Evolutionary conservation across 2,113 vertebrate species (phyloP).

Genomic region (Plecotus auritus): DNA sequence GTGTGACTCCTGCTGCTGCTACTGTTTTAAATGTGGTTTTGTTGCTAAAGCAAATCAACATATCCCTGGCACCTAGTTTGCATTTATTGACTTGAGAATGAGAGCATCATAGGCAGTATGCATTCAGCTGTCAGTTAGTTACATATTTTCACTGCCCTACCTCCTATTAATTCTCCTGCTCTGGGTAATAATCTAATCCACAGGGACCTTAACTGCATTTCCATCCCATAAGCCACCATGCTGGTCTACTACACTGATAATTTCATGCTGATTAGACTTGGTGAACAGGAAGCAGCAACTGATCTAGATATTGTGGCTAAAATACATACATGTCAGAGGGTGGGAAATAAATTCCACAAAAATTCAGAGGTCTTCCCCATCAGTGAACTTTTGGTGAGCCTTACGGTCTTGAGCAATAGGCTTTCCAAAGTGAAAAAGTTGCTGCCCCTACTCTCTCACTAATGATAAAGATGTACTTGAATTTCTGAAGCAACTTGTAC

Average conservation of each 20-base stretch:
- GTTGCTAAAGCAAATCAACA: not conserved
- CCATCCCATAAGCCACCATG: not conserved
- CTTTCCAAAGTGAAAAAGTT: not conserved
- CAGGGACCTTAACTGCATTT: not conserved
- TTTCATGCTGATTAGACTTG: conserved; percentile 5
- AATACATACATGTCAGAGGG: not conserved
- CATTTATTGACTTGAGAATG: not conserved
- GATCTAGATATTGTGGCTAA: not conserved
- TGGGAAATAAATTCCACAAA: not conserved
- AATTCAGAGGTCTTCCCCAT: not conserved
- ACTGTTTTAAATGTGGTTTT: conserved; percentile 14
- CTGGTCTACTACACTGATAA: not conserved
- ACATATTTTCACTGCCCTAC: not conserved
- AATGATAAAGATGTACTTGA: not conserved
- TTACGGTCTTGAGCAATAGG: not conserved
- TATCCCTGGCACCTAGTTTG: not conserved
- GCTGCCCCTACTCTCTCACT: not conserved
- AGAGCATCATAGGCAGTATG: not conserved
- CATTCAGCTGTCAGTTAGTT: not conserved
- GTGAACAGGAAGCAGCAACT: not conserved
- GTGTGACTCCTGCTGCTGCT: not conserved
- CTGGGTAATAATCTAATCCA: not conserved
- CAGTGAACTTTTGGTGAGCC: not conserved
- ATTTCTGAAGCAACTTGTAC: not conserved
- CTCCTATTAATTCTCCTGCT: conserved; percentile 5